Percentiles rank a stretch among this genome's conserved stretches.
phyloP scores from a whole-genome alignment of 2,797 vertebrate species.

The Vultur gryphus region DNA sequence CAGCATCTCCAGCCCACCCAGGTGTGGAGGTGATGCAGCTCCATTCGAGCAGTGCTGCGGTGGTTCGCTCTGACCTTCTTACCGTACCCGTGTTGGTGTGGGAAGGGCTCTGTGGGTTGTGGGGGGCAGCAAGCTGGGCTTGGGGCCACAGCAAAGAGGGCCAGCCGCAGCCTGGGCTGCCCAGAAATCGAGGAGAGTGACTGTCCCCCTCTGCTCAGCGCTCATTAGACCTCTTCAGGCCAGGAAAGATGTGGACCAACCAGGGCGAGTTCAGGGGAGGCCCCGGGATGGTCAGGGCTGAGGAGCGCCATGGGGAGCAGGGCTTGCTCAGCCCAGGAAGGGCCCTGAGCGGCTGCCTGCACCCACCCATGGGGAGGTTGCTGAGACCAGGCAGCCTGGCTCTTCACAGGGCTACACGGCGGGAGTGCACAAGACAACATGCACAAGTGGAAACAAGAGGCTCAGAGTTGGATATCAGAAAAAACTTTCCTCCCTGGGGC shows the following conservation, averaged over 20 bases:
- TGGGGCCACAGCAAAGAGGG: not conserved
- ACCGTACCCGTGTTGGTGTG: rapidly evolving
- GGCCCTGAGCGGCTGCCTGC: rapidly evolving
- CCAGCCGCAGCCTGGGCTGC: not conserved
- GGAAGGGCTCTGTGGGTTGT: not conserved
- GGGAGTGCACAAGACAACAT: rapidly evolving
- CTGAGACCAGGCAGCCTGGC: not conserved
- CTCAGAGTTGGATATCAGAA: not conserved
- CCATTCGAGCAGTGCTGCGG: rapidly evolving
- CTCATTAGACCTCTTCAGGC: rapidly evolving
- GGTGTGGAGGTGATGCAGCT: not conserved
- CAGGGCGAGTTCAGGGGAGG: no score
- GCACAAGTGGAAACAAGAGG: not conserved
- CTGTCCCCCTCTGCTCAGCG: not conserved
- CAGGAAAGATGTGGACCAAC: not conserved
- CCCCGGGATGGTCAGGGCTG: not conserved
- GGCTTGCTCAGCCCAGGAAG: not conserved
- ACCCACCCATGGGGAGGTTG: no score
- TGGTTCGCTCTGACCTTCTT: not conserved
- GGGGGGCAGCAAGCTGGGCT: not conserved
- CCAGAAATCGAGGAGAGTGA: not conserved
- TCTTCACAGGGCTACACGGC: rapidly evolving
- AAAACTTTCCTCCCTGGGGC: not conserved
- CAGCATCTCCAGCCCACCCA: not conserved
- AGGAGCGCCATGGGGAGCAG: rapidly evolving